A percentile compares a stretch with the other conserved stretches of the same genome.
Conservation (phyloP, 2,888 invertebrate species). For the Meteorus colon region DNA sequence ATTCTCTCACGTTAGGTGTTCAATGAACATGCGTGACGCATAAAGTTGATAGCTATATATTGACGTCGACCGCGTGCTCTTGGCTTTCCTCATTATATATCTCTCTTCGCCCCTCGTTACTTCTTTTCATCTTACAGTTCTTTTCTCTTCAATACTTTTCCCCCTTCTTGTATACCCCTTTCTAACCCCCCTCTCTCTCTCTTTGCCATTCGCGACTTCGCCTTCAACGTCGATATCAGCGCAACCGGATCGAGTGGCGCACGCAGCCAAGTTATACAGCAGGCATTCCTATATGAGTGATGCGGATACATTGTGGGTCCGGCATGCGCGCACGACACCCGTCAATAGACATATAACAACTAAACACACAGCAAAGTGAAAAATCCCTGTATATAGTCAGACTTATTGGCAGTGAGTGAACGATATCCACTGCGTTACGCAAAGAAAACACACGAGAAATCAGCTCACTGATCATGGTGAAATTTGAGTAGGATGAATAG, state of each 20-base stretch:
- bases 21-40: slow-evolving; percentile 10
- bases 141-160: neutral
- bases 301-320: slow-evolving; percentile 27
- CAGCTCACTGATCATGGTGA: slow-evolving; percentile 57
- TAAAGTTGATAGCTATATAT: neutral
- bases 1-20: neutral
- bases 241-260: slow-evolving; percentile 22
- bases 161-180: neutral
- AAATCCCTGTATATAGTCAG: slow-evolving; percentile 9
- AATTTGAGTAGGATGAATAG: neutral
- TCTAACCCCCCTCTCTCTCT: neutral
- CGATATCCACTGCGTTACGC: slow-evolving; percentile 16
- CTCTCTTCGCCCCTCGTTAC: neutral
- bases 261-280: slow-evolving; percentile 21
- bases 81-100: neutral
- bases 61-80: slow-evolving; percentile 1
- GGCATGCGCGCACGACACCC: slow-evolving; percentile 17
- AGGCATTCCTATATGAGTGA: slow-evolving; percentile 25
- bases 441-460: slow-evolving; percentile 43
- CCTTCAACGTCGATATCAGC: slow-evolving; percentile 20
- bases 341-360: slow-evolving; percentile 5
- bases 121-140: neutral
- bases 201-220: slow-evolving; percentile 2
- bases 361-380: slow-evolving; percentile 6
- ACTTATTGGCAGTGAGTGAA: slow-evolving; percentile 15